These are phyloP conservation scores for Heliangelus exortis DNA, from an alignment of 2,797 vertebrate species.

Conservation along the genomic window DNA sequence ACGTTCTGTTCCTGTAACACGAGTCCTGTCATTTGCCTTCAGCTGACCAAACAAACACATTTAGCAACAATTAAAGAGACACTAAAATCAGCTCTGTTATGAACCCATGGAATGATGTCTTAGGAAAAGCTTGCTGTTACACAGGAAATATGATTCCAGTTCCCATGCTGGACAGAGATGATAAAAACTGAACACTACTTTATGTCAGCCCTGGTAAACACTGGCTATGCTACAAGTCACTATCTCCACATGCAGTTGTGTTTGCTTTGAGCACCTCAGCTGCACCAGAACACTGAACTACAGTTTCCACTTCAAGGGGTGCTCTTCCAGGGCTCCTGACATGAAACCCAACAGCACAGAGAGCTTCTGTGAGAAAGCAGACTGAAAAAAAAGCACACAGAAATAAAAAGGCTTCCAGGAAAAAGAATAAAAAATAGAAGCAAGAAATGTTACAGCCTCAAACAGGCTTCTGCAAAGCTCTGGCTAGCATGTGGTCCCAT, in stretches of 20 bases:
- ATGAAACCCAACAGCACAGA: neutral
- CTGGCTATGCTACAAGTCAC: neutral
- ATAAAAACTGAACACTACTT: neutral
- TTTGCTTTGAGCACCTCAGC: neutral
- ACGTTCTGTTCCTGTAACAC: neutral
- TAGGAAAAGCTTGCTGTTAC: neutral
- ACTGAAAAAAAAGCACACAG: neutral
- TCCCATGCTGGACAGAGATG: neutral
- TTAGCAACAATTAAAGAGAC: neutral
- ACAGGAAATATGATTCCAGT: neutral
- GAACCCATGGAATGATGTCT: neutral
- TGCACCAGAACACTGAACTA: neutral
- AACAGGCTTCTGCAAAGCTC: neutral
- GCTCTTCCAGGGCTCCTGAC: neutral
- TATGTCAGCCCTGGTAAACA: neutral
- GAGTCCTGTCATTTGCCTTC: neutral
- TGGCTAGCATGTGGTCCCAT: neutral
- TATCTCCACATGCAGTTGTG: accelerated
- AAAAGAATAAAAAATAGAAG: neutral
- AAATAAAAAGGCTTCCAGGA: neutral
- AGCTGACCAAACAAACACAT: neutral
- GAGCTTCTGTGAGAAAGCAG: neutral
- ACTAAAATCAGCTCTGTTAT: neutral
- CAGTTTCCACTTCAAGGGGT: neutral
- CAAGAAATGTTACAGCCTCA: neutral